These are phyloP conservation scores for Rhabdophis nuchalis DNA, from an alignment of 2,797 vertebrate species.

Conservation along the genomic window DNA sequence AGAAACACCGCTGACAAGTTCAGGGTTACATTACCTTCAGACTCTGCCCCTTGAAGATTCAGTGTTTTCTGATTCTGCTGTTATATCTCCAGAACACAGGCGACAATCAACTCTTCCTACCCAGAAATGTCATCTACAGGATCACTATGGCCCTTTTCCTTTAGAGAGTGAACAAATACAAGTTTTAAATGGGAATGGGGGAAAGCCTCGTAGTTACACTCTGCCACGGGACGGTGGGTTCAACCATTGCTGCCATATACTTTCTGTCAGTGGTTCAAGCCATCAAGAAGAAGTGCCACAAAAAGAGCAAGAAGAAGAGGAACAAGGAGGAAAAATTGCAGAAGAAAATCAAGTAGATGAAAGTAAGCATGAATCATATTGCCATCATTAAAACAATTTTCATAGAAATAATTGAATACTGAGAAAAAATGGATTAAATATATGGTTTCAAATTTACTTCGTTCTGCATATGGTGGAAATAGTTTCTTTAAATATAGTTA, in stretches of 20 bases:
- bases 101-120: constrained; percentile 92
- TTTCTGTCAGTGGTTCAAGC: constrained; percentile 77
- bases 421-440: constrained; percentile 35
- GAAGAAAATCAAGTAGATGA: constrained; percentile 73
- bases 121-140: constrained; percentile 87
- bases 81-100: constrained; percentile 86
- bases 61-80: constrained; percentile 85
- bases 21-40: constrained; percentile 95
- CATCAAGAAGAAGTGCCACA: constrained; percentile 77
- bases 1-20: constrained; percentile 93
- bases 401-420: constrained; percentile 25
- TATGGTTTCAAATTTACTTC: constrained; percentile 8
- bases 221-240: constrained; percentile 93
- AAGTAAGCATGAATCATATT: constrained; percentile 71
- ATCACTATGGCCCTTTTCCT: constrained; percentile 85
- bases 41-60: constrained; percentile 95
- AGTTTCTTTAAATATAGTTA: constrained; percentile 8
- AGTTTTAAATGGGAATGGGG: constrained; percentile 75
- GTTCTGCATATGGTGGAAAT: neutral
- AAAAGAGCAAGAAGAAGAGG: constrained; percentile 77
- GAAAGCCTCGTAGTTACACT: constrained; percentile 94
- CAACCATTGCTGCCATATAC: constrained; percentile 83
- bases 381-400: constrained; percentile 1
- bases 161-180: constrained; percentile 81
- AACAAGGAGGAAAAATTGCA: constrained; percentile 75